A percentile compares a stretch with the other conserved stretches of the same genome.
phyloP scores from a whole-genome alignment of 2,113 vertebrate species.

The Bettongia penicillata region DNA sequence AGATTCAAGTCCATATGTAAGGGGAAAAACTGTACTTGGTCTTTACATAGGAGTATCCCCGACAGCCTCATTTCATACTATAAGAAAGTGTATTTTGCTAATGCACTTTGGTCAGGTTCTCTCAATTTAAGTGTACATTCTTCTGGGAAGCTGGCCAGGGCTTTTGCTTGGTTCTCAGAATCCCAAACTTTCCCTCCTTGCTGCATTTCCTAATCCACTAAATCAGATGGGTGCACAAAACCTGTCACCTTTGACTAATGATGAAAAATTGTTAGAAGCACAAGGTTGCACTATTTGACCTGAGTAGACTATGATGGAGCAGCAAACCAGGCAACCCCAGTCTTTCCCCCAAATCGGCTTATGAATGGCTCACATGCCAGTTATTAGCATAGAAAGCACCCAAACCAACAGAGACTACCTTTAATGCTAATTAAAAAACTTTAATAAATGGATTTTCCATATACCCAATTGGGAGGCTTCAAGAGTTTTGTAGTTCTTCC shows the following conservation, averaged over 20 bases:
- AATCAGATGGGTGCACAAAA: neutral
- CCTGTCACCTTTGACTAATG: neutral
- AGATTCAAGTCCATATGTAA: neutral
- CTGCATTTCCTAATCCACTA: neutral
- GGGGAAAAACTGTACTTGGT: neutral
- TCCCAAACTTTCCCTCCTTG: neutral
- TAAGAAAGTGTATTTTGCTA: neutral
- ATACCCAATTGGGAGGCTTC: constrained; percentile 28
- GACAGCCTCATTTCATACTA: neutral
- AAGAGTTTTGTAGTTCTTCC: constrained; percentile 44
- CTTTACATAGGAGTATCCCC: neutral
- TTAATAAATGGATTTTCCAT: constrained; percentile 62
- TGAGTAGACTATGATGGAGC: constrained; percentile 18
- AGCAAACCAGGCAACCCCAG: constrained; percentile 34
- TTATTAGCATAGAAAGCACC: neutral
- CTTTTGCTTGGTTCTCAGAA: neutral
- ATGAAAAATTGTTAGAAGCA: neutral
- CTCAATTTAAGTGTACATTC: neutral
- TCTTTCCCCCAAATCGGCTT: constrained; percentile 55
- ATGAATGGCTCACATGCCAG: constrained; percentile 32
- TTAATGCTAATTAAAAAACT: constrained; percentile 57
- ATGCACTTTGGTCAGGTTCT: neutral
- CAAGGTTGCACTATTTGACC: neutral
- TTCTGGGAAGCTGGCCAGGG: neutral
- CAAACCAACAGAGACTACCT: constrained; percentile 20